A percentile compares a stretch with the other conserved stretches of the same genome.
Conservation (phyloP, 1,140 invertebrate genomes). For the Saccostrea cuccullata region DNA sequence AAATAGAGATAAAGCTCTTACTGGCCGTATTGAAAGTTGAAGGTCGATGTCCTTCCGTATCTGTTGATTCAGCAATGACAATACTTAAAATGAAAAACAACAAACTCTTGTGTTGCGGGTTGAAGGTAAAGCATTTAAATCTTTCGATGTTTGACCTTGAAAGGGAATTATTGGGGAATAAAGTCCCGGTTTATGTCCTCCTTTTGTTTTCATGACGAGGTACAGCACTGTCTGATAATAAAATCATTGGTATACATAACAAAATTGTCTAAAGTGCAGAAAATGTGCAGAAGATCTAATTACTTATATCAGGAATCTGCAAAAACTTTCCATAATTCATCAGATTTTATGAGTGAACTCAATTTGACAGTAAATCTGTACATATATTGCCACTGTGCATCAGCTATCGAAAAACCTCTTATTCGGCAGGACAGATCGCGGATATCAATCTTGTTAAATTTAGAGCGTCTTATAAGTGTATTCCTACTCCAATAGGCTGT, state of each 20-base stretch:
- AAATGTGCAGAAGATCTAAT: not conserved
- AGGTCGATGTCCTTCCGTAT: constrained; percentile 19
- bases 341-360: not conserved
- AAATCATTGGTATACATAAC: not conserved
- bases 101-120: not conserved
- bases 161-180: not conserved
- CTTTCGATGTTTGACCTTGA: constrained; percentile 15
- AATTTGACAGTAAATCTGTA: not conserved
- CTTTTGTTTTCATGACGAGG: constrained; percentile 1
- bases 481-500: not conserved
- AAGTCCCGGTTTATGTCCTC: not conserved
- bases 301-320: not conserved
- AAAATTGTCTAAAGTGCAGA: not conserved
- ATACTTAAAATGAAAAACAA: constrained; percentile 24
- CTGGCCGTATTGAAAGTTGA: not conserved
- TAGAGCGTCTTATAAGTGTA: constrained; percentile 20
- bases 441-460: constrained; percentile 2
- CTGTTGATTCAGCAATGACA: constrained; percentile 25
- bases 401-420: not conserved
- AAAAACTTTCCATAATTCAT: not conserved
- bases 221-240: not conserved
- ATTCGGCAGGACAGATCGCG: not conserved
- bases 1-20: not conserved
- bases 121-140: constrained; percentile 22
- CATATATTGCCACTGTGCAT: not conserved